phyloP scores from a whole-genome alignment of 2,888 invertebrate genomes.

The Euplexia lucipara region DNA sequence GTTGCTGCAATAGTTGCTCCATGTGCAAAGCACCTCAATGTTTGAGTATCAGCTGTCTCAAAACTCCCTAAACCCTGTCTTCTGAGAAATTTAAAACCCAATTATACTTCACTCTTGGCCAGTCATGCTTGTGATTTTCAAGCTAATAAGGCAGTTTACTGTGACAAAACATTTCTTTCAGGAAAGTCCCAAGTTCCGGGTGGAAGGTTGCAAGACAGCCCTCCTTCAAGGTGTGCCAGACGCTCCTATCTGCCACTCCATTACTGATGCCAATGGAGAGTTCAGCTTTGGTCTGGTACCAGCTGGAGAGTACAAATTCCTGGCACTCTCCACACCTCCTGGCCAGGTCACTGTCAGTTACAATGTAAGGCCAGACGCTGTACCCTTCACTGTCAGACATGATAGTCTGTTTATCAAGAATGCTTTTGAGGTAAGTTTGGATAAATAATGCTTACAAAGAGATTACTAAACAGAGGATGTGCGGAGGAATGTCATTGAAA shows the following conservation, averaged over 20 bases:
- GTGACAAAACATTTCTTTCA: slow-evolving; percentile 22
- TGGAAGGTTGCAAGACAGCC: slow-evolving; percentile 92
- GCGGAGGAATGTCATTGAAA: too few relatives aligned
- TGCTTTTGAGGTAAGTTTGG: slow-evolving; percentile 92
- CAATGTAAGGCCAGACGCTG: slow-evolving; percentile 94
- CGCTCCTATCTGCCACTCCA: slow-evolving; percentile 93
- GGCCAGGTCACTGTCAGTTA: slow-evolving; percentile 92
- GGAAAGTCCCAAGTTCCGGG: slow-evolving; percentile 84
- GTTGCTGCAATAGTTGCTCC: too few relatives aligned
- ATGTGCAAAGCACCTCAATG: too few relatives aligned
- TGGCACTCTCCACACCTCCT: slow-evolving; percentile 91
- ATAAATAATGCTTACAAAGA: neutral
- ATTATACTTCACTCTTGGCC: too few relatives aligned
- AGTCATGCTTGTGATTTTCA: too few relatives aligned
- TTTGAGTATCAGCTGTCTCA: too few relatives aligned
- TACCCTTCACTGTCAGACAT: slow-evolving; percentile 93
- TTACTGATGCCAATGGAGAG: slow-evolving; percentile 93
- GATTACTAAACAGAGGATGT: too few relatives aligned
- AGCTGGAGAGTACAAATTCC: slow-evolving; percentile 94
- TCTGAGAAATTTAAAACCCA: too few relatives aligned
- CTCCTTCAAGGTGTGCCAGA: slow-evolving; percentile 90
- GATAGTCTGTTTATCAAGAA: slow-evolving; percentile 92
- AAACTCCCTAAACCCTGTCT: too few relatives aligned
- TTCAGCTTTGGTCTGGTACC: slow-evolving; percentile 95
- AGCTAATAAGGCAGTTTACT: too few relatives aligned